phyloP scores from a whole-genome alignment of 2,113 vertebrate species.

The Notothenia coriiceps region DNA sequence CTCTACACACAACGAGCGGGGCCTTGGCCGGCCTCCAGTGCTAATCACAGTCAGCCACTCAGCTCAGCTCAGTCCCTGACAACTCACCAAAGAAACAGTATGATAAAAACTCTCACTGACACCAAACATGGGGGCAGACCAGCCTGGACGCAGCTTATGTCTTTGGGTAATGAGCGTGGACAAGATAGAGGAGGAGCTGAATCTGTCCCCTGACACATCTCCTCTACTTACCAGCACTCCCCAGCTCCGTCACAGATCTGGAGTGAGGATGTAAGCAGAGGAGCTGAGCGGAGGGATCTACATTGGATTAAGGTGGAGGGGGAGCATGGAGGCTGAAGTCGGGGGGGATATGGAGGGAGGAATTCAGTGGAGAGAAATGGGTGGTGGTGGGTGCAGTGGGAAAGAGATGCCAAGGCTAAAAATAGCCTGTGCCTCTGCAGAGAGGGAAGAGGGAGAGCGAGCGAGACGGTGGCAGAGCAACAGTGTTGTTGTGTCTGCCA shows the following conservation, averaged over 20 bases:
- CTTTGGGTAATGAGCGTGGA: constrained; percentile 46
- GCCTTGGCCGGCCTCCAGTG: constrained; percentile 37
- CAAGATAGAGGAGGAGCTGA: constrained; percentile 35
- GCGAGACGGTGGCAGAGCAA: constrained; percentile 55
- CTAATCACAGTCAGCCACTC: constrained; percentile 59
- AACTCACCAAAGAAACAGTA: constrained; percentile 20
- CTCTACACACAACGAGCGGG: neutral
- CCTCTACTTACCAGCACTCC: constrained; percentile 57
- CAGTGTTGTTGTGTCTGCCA: constrained; percentile 74
- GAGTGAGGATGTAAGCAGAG: constrained; percentile 24
- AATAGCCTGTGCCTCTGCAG: constrained; percentile 77
- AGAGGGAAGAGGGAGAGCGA: constrained; percentile 49
- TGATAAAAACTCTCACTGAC: constrained; percentile 55
- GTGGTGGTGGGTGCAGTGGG: constrained; percentile 50
- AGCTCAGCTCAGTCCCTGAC: constrained; percentile 26
- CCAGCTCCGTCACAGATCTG: constrained; percentile 35
- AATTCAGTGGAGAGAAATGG: constrained; percentile 55
- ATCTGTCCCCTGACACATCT: constrained; percentile 28
- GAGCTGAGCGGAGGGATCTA: constrained; percentile 45
- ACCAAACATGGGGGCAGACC: constrained; percentile 21
- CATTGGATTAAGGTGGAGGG: constrained; percentile 59
- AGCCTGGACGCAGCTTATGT: constrained; percentile 33
- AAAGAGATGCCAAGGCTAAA: constrained; percentile 66
- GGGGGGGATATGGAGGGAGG: constrained; percentile 49
- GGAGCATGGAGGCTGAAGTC: constrained; percentile 50